These are phyloP conservation scores for Caenorhabditis sp. DNA, from an alignment of 2,888 invertebrate genomes.

Conservation along the genomic window DNA sequence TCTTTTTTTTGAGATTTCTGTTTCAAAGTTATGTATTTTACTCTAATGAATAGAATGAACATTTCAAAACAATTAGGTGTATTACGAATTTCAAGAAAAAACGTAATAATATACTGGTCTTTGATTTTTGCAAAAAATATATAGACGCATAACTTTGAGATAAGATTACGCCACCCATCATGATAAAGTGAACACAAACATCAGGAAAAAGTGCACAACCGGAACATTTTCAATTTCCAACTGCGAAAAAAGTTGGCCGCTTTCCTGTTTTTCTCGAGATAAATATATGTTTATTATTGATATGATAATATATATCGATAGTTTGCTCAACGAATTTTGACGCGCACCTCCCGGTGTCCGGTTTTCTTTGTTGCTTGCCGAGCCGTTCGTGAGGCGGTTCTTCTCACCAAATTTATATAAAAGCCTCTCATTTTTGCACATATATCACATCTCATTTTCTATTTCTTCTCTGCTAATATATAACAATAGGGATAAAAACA, in stretches of 20 bases:
- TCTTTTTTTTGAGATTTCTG: too few relatives aligned
- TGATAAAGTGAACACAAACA: background rate
- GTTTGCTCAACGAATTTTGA: slow-evolving; percentile 24
- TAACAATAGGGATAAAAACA: background rate
- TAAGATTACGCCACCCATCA: too few relatives aligned
- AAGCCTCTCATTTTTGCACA: slow-evolving; percentile 18
- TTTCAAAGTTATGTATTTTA: too few relatives aligned
- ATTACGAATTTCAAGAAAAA: too few relatives aligned
- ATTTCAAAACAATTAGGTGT: too few relatives aligned
- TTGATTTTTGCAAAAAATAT: too few relatives aligned
- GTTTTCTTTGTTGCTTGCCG: slow-evolving; percentile 29
- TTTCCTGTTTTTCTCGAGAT: slow-evolving; percentile 14
- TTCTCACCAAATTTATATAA: slow-evolving; percentile 42
- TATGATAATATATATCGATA: slow-evolving; percentile 41
- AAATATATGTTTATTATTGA: slow-evolving; percentile 13
- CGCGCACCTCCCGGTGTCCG: slow-evolving; percentile 21
- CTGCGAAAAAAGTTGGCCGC: slow-evolving; percentile 20
- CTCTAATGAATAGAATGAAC: too few relatives aligned
- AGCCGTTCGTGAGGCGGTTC: slow-evolving; percentile 47
- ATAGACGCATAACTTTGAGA: too few relatives aligned
- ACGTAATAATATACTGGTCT: too few relatives aligned
- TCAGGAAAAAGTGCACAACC: background rate
- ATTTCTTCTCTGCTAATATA: background rate
- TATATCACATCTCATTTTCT: slow-evolving; percentile 8
- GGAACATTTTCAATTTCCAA: background rate